Conservation (phyloP, 2,113 vertebrate genomes). For the Archilochus colubris region DNA sequence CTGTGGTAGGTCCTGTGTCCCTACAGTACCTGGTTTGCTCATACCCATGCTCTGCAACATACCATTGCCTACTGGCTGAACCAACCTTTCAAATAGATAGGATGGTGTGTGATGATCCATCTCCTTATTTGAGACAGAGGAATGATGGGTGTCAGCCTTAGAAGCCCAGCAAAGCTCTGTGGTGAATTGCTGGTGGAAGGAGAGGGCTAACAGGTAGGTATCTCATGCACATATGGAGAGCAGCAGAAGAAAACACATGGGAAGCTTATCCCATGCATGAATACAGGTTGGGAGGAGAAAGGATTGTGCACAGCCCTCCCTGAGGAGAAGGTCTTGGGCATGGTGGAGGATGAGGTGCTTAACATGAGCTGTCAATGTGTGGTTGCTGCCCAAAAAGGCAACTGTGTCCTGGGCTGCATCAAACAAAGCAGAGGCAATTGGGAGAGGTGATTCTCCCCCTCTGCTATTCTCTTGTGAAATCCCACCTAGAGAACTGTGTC, state of each 20-base stretch:
- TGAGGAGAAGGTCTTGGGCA: too few relatives aligned
- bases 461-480: too few relatives aligned
- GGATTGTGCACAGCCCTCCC: too few relatives aligned
- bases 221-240: not conserved
- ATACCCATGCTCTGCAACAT: not conserved
- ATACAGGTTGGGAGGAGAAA: too few relatives aligned
- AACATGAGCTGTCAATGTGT: too few relatives aligned
- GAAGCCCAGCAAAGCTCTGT: not conserved
- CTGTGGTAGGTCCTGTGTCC: not conserved
- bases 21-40: rapidly evolving
- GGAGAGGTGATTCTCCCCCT: too few relatives aligned
- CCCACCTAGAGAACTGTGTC: too few relatives aligned
- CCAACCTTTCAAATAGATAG: not conserved
- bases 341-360: too few relatives aligned
- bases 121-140: not conserved
- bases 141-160: not conserved
- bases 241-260: not conserved
- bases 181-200: not conserved
- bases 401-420: too few relatives aligned
- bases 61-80: not conserved
- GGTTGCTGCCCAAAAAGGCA: too few relatives aligned
- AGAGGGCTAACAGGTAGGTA: not conserved
- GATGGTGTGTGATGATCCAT: not conserved
- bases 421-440: too few relatives aligned
- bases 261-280: too few relatives aligned